phyloP scores from a whole-genome alignment of 2,797 vertebrate species.

The Cossypha polioptera region DNA sequence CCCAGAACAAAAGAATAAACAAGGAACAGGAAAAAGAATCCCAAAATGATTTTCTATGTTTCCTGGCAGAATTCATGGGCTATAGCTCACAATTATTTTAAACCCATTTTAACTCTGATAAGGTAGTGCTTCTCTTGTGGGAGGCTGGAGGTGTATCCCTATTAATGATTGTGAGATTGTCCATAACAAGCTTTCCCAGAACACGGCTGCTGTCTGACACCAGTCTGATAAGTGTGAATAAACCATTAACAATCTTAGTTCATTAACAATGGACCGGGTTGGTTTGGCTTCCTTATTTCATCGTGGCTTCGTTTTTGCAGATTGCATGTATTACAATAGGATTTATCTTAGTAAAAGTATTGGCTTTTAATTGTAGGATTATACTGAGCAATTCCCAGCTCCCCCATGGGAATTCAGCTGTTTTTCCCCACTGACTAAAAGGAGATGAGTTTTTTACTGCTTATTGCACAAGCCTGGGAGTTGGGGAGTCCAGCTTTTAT shows the following conservation, averaged over 20 bases:
- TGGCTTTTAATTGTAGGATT: neutral
- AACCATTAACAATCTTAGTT: neutral
- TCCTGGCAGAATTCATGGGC: neutral
- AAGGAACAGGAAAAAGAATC: neutral
- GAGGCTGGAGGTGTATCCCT: neutral
- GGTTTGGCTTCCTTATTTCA: neutral
- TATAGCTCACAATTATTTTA: neutral
- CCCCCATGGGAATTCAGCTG: neutral
- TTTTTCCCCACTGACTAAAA: neutral
- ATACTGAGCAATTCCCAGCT: neutral
- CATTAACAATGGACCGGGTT: neutral
- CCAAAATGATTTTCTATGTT: neutral
- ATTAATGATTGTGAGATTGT: neutral
- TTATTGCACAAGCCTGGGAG: neutral
- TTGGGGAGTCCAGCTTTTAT: neutral
- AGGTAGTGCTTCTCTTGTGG: neutral
- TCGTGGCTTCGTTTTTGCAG: neutral
- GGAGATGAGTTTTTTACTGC: neutral
- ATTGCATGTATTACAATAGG: neutral
- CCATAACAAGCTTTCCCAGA: neutral
- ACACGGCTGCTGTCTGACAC: neutral
- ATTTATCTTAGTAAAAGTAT: neutral
- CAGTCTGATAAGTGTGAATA: neutral
- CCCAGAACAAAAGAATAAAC: neutral
- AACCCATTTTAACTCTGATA: neutral